Conservation (phyloP, 2,888 invertebrate genomes). For the Gryllus longicercus region DNA sequence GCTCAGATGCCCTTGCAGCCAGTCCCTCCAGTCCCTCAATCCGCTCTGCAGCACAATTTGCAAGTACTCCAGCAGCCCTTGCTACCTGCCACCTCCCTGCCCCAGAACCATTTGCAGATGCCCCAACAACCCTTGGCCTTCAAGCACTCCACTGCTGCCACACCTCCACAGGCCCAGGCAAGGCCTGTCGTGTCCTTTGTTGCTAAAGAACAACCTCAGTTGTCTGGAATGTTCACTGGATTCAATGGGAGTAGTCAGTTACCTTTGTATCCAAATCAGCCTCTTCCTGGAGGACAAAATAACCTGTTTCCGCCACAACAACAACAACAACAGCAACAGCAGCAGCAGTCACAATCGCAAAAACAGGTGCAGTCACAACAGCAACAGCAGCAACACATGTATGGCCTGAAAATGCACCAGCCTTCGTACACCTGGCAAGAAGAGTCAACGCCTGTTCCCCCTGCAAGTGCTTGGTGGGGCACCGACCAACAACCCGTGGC, state of each 20-base stretch:
- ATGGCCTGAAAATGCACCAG: constrained; percentile 51
- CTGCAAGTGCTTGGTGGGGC: constrained; percentile 26
- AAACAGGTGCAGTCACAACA: neutral
- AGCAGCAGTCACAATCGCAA: constrained; percentile 2
- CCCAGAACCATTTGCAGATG: neutral
- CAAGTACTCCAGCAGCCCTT: neutral
- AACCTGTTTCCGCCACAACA: neutral
- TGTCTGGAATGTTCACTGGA: neutral
- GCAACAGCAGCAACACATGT: constrained; percentile 41
- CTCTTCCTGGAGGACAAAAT: neutral
- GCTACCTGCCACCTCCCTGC: neutral
- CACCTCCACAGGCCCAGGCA: neutral
- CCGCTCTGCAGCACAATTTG: neutral
- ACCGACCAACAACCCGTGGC: neutral
- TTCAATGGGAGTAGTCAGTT: neutral
- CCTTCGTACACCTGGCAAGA: constrained; percentile 30
- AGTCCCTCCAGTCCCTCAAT: neutral
- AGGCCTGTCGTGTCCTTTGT: constrained; percentile 24
- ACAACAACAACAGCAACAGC: constrained; percentile 22
- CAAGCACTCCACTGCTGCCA: neutral
- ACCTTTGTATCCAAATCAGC: neutral
- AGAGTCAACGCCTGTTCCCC: constrained; percentile 19
- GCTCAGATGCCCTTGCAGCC: neutral
- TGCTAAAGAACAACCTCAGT: neutral
- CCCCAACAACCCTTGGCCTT: neutral